Percentiles rank a stretch among this genome's conserved stretches.
Conservation (phyloP, 2,113 vertebrate genomes). For the Calidris pugnax region DNA sequence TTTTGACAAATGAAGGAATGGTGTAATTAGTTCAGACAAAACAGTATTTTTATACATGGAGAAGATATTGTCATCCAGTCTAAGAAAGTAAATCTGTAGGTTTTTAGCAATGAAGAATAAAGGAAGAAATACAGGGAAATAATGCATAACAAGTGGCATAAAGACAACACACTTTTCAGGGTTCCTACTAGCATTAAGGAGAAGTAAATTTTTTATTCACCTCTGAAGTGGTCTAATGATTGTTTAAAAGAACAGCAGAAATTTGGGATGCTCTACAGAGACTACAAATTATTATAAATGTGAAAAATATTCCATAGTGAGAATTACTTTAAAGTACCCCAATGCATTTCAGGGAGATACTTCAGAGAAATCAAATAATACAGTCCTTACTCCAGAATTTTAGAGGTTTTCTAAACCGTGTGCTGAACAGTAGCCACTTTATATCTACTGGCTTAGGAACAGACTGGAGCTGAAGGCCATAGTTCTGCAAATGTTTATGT, state of each 20-base stretch:
- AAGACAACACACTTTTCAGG: not conserved
- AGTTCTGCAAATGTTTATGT: slow-evolving; percentile 23
- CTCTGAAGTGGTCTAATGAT: not conserved
- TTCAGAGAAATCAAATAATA: not conserved
- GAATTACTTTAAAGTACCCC: not conserved
- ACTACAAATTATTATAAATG: not conserved
- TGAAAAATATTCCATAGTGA: not conserved
- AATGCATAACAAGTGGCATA: not conserved
- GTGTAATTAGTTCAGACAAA: not conserved
- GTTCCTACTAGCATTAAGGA: not conserved
- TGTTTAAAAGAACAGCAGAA: not conserved
- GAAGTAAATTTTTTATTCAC: not conserved
- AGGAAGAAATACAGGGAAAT: not conserved
- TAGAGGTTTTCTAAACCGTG: not conserved
- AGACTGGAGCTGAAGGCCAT: slow-evolving; percentile 1
- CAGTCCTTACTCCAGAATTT: not conserved
- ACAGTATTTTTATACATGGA: not conserved
- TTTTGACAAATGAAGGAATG: not conserved
- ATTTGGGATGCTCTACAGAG: not conserved
- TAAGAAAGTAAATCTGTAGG: not conserved
- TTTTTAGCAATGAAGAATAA: not conserved
- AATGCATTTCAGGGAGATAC: not conserved
- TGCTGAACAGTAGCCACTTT: not conserved
- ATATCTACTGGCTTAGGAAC: not conserved
- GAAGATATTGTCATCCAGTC: not conserved